phyloP scores from a whole-genome alignment of 2,888 invertebrate genomes.

The Hydriomena furcata region DNA sequence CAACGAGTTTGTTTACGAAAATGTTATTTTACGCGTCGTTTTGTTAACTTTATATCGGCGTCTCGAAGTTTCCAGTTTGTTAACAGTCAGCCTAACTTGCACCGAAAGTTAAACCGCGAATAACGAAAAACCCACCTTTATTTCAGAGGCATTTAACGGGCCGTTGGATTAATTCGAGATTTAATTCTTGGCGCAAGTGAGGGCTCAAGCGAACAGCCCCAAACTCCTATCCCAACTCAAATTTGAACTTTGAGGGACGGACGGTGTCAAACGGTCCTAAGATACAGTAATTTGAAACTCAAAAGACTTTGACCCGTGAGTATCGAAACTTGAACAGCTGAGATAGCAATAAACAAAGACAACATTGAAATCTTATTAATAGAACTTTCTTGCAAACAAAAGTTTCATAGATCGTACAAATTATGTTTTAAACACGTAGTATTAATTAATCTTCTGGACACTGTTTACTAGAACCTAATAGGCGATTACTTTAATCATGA shows the following conservation, averaged over 20 bases:
- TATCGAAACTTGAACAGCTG: constrained; percentile 29
- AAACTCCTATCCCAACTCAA: constrained; percentile 26
- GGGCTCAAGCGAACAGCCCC: constrained; percentile 29
- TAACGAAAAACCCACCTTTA: constrained; percentile 1
- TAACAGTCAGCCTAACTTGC: constrained; percentile 26
- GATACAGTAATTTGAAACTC: constrained; percentile 35
- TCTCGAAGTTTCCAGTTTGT: constrained; percentile 37
- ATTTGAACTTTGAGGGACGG: constrained; percentile 30
- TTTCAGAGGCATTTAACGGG: constrained; percentile 1
- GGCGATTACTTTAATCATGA: too few relatives aligned
- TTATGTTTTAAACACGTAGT: background rate
- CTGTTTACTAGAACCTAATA: background rate
- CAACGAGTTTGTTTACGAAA: constrained; percentile 36
- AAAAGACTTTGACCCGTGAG: constrained; percentile 30
- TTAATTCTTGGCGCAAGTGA: constrained; percentile 6
- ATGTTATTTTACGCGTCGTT: constrained; percentile 39
- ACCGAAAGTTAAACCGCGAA: constrained; percentile 9
- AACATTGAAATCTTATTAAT: constrained; percentile 23
- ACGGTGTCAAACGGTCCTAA: constrained; percentile 31
- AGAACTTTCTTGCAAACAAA: constrained; percentile 17
- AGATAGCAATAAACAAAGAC: constrained; percentile 27
- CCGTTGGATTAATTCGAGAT: constrained; percentile 4
- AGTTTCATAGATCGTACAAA: constrained; percentile 10
- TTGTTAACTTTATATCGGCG: constrained; percentile 39
- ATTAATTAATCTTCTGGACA: background rate